Percentiles rank a stretch among this genome's conserved stretches.
Evolutionary conservation across 2,888 invertebrate genomes (phyloP).

Genomic region (Cosmia pyralina): DNA sequence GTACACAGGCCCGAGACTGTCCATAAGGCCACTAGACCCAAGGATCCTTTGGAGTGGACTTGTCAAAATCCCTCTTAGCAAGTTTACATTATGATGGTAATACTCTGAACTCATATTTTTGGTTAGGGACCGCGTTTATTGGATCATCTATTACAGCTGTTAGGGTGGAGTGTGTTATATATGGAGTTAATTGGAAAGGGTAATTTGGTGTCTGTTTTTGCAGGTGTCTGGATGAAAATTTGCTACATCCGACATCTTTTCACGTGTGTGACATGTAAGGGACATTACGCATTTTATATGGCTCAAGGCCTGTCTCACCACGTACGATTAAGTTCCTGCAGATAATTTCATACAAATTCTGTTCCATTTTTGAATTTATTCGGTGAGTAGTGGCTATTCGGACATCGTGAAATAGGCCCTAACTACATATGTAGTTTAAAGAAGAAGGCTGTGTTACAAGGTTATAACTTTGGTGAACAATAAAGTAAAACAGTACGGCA

Average conservation of each 20-base stretch:
- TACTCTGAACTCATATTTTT: constrained; percentile 28
- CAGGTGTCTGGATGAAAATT: not conserved
- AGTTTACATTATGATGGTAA: constrained; percentile 45
- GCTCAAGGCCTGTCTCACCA: too few species aligned
- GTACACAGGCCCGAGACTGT: constrained; percentile 17
- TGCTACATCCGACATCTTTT: not conserved
- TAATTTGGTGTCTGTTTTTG: not conserved
- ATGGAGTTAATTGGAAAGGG: constrained; percentile 14
- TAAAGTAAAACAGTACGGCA: too few species aligned
- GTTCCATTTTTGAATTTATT: too few species aligned
- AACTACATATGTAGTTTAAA: too few species aligned
- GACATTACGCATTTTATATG: too few species aligned
- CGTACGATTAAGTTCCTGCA: too few species aligned
- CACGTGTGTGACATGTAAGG: too few species aligned
- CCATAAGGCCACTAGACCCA: constrained; percentile 36
- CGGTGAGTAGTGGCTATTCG: too few species aligned
- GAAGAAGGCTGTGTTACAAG: too few species aligned
- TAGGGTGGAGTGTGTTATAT: constrained; percentile 19
- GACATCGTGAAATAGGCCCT: too few species aligned
- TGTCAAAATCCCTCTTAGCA: constrained; percentile 32
- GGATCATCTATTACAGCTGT: constrained; percentile 41
- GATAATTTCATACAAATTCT: too few species aligned
- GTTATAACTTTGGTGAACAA: too few species aligned
- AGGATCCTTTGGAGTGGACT: constrained; percentile 23
- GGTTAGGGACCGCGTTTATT: constrained; percentile 32